These are phyloP conservation scores for Danionella cerebrum DNA, from an alignment of 2,113 vertebrate species.

Conservation along the genomic window DNA sequence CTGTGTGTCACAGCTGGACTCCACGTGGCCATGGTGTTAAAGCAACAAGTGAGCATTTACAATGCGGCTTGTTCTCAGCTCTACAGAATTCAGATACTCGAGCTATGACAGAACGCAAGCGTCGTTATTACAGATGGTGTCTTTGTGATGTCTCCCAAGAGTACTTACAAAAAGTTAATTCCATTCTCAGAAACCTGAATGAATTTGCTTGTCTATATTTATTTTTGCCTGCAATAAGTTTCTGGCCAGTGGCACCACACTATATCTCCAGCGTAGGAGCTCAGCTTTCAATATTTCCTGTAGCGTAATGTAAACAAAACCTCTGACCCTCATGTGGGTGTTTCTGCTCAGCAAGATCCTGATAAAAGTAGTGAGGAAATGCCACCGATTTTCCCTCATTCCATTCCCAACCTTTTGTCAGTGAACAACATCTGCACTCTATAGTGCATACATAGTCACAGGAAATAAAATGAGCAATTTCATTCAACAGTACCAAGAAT, in stretches of 20 bases:
- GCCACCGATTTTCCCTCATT: not conserved
- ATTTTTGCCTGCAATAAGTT: not conserved
- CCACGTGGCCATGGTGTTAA: slow-evolving; percentile 23
- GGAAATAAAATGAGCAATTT: too few species aligned
- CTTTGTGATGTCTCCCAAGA: not conserved
- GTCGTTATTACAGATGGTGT: not conserved
- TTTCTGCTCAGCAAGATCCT: not conserved
- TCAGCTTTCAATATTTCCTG: not conserved
- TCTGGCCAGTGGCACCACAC: not conserved
- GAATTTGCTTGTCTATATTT: not conserved
- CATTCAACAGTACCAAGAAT: too few species aligned
- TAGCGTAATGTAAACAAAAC: not conserved
- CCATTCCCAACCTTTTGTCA: not conserved
- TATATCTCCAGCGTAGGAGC: not conserved
- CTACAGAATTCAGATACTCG: not conserved
- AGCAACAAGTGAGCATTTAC: slow-evolving; percentile 27
- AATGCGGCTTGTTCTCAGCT: not conserved
- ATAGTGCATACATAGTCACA: too few species aligned
- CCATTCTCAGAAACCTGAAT: not conserved
- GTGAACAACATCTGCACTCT: not conserved
- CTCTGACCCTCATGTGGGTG: not conserved
- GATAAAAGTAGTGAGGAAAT: slow-evolving; percentile 1
- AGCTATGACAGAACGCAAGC: not conserved
- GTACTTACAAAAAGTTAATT: not conserved
- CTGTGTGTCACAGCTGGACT: slow-evolving; percentile 31